Evolutionary conservation across 2,888 invertebrate genomes (phyloP), one percentile per base, ranked within the genome.

Genomic region (Andrena marginata): DNA sequence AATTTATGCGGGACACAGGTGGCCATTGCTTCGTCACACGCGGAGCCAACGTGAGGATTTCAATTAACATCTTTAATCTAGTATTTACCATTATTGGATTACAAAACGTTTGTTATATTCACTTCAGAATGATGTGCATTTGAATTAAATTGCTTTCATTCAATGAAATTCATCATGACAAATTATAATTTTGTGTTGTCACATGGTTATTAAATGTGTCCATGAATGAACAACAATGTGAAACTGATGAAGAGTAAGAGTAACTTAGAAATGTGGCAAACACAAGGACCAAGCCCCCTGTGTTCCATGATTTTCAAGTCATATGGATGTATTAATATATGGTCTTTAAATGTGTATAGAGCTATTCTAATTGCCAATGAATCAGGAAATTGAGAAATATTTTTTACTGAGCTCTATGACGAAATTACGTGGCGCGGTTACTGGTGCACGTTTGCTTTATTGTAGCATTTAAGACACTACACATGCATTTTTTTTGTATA

Each of bases 351-450:
- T 8, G 20, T 20, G 51, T 8, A 8, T 2, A 67, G 68, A 68
- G 48, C 35, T 20, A 60, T 77, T 65, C 16, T 69, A 49, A 67
- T 8, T 33, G 33, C 23, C 23, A 56, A 79, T 81, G 60, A 73
- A 71, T 70, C 49, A 62, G 20, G 33, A 65, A 65, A 63, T 59
- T 67, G 63, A 71, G 54, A 63, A 71, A 76, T 89, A 88, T 87
- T 87, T 87, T 89, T 63, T 88, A 81, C 68, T 63, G 83, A 85
- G 84, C 77, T 82, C 64, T 81, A 33, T 64, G 49, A 74, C 26
- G 48, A 20, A 65, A 67, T 54, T 72, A 71, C 20, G 33, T 65
- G 64, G 59, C 68, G 64, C 67, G 31, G 59, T 71, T 35, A 70
- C 77, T 6, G 62, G 33, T 72, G 70, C 56, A 51, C 76, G 42